Evolutionary conservation across 2,113 vertebrate species (phyloP).

Genomic region (Cyprichromis sp.): DNA sequence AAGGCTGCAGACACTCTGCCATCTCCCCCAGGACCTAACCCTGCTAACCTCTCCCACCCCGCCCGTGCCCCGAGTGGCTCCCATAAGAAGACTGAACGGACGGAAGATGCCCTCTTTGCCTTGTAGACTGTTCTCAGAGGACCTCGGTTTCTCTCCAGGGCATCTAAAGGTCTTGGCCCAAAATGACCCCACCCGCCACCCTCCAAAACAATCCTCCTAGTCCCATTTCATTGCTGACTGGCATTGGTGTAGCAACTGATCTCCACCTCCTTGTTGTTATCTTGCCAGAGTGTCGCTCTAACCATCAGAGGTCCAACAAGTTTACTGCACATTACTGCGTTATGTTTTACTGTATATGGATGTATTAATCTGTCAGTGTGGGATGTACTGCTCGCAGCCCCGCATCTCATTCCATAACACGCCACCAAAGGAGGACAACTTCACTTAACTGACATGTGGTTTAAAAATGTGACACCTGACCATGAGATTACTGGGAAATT

Average conservation of each 20-base stretch:
- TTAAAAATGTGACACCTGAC: conserved; percentile 13
- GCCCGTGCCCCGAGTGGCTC: conserved; percentile 50
- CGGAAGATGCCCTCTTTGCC: conserved; percentile 92
- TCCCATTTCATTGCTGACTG: conserved; percentile 12
- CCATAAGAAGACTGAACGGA: conserved; percentile 85
- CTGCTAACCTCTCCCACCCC: conserved; percentile 67
- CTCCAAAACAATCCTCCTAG: background rate
- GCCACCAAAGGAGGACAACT: conserved; percentile 31
- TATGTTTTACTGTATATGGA: conserved; percentile 26
- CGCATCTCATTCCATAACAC: conserved; percentile 12
- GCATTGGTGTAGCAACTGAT: conserved; percentile 16
- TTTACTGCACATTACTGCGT: conserved; percentile 7
- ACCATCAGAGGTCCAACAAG: conserved; percentile 10
- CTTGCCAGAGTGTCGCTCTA: conserved; percentile 13
- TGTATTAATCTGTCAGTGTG: conserved; percentile 41
- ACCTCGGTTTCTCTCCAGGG: background rate
- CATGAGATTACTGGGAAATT: background rate
- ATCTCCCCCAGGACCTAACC: conserved; percentile 72
- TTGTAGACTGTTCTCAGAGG: conserved; percentile 74
- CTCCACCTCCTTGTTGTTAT: conserved; percentile 6
- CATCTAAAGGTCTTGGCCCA: background rate
- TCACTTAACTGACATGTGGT: background rate
- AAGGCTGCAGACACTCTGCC: conserved; percentile 83
- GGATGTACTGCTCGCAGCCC: conserved; percentile 21
- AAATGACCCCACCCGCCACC: background rate